Evolutionary conservation across 2,888 invertebrate genomes (phyloP).

Genomic region (Hemistola chrysoprasaria): DNA sequence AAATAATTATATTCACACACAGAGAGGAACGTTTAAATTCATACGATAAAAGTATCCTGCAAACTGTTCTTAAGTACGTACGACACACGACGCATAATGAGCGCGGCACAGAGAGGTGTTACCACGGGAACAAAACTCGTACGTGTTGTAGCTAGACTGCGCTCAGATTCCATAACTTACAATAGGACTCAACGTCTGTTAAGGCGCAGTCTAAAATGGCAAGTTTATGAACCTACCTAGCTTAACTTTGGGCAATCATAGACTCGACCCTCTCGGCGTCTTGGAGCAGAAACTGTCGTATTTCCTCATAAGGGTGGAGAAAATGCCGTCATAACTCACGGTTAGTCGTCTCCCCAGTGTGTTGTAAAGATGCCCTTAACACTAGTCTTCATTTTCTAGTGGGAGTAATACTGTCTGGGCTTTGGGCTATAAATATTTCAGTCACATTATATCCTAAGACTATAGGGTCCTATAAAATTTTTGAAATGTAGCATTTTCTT

Average conservation of each 20-base stretch:
- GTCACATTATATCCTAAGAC: conserved; percentile 19
- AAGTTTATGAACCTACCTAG: conserved; percentile 43
- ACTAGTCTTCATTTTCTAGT: conserved; percentile 78
- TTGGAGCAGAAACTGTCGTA: conserved; percentile 71
- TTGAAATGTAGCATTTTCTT: too few species aligned
- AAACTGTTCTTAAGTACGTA: conserved; percentile 40
- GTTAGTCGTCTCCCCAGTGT: conserved; percentile 74
- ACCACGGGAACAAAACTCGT: conserved; percentile 5
- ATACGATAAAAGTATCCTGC: conserved; percentile 36
- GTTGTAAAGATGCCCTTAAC: conserved; percentile 80
- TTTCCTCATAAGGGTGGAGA: conserved; percentile 79
- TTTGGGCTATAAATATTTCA: conserved; percentile 25
- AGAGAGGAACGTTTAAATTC: conserved; percentile 31
- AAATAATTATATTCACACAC: conserved; percentile 24
- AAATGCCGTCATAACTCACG: conserved; percentile 77
- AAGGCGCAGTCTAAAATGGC: conserved; percentile 27
- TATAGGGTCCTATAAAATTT: conserved; percentile 21
- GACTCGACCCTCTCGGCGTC: conserved; percentile 58
- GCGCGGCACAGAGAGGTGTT: conserved; percentile 14
- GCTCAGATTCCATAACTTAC: conserved; percentile 24
- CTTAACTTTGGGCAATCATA: conserved; percentile 68
- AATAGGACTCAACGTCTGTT: conserved; percentile 26
- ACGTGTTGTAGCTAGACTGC: conserved; percentile 10
- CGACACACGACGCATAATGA: conserved; percentile 52
- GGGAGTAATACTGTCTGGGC: conserved; percentile 52